Base-by-base conservation (phyloP, 2,888 invertebrate species). In the Ormyrus labotus region DNA sequence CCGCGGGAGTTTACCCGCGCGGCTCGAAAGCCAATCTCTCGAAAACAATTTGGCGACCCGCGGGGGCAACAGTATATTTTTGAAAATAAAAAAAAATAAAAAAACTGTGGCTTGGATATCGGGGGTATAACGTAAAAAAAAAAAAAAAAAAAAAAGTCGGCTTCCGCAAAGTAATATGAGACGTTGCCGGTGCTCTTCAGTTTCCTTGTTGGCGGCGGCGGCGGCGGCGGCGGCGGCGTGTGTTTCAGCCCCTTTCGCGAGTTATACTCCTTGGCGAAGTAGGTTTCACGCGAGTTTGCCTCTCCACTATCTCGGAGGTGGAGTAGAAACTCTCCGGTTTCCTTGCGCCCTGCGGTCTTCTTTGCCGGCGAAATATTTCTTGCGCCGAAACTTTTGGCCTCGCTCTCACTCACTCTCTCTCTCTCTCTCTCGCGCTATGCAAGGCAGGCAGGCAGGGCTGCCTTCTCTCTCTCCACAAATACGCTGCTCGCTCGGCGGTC, bases 201-300 rank as follows among this genome's bases (percentile, higher is more conserved):
- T 81, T 69, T 64, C 73, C 53, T 73, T 65, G 53, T n/a, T 45
- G 53, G 72, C 19, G 19, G 19, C 19, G 19, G 19, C 19, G 53
- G 72, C 19, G 19, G 19, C 19, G 19, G 19, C 19, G 19, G 19
- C 19, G 19, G 19, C 19, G 19, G 19, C 19, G 51, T 34, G 61
- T 63, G 55, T 34, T 60, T 76, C 67, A 34, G 48, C 11, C 50
- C 57, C 70, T 48, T 19, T 9, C 58, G 11, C 53, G 8, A n/a
- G 11, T 63, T 50, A 64, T 71, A 51, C 51, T 75, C 50, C 11
- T 45, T 50, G 45, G 69, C 69, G 58, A 61, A 68, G 71, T 77
- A 55, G 77, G 60, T 78, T 78, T 77, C 81, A 69, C 72, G 68
- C 65, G 63, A 81, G 81, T 81, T 77, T 80, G 45, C 69, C 65